These are phyloP conservation scores for Scomber scombrus DNA, from an alignment of 2,113 vertebrate species.

Conservation along the genomic window DNA sequence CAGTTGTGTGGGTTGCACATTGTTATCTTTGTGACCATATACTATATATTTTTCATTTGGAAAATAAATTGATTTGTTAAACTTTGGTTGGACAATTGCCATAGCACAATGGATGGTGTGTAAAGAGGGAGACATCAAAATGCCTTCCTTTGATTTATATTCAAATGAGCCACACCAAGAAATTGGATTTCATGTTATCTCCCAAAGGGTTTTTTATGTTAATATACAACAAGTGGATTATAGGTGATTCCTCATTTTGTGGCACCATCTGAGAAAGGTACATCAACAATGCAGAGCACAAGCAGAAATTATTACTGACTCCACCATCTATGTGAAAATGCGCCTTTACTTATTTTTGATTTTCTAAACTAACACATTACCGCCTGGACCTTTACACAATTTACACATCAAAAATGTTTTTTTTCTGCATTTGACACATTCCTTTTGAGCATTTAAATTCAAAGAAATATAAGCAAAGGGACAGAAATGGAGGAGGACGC, in stretches of 20 bases:
- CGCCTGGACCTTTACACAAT: slow-evolving; percentile 49
- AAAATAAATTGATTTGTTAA: slow-evolving; percentile 41
- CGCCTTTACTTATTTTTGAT: slow-evolving; percentile 25
- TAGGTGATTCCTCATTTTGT: slow-evolving; percentile 47
- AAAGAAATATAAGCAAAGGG: neutral
- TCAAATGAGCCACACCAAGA: slow-evolving; percentile 61
- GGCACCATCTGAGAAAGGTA: slow-evolving; percentile 16
- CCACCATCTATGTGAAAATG: slow-evolving; percentile 2
- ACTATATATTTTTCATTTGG: slow-evolving; percentile 33
- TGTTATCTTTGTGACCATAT: slow-evolving; percentile 20
- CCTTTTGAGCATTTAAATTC: neutral
- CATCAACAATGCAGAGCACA: slow-evolving; percentile 22
- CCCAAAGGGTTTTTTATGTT: slow-evolving; percentile 47
- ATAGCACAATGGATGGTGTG: neutral
- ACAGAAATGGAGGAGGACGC: neutral
- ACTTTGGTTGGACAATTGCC: slow-evolving; percentile 31
- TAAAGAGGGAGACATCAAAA: slow-evolving; percentile 41
- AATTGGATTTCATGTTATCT: slow-evolving; percentile 66
- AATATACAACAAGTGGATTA: slow-evolving; percentile 43
- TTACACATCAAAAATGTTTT: slow-evolving; percentile 63
- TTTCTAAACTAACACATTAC: slow-evolving; percentile 56
- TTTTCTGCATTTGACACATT: slow-evolving; percentile 9
- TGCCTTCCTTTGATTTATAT: slow-evolving; percentile 67
- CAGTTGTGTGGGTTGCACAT: neutral
- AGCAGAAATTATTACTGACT: slow-evolving; percentile 33